These are phyloP conservation scores for Stichodactyla helianthus DNA, from an alignment of 64 coral and sea anemone species.

Conservation along the genomic window DNA sequence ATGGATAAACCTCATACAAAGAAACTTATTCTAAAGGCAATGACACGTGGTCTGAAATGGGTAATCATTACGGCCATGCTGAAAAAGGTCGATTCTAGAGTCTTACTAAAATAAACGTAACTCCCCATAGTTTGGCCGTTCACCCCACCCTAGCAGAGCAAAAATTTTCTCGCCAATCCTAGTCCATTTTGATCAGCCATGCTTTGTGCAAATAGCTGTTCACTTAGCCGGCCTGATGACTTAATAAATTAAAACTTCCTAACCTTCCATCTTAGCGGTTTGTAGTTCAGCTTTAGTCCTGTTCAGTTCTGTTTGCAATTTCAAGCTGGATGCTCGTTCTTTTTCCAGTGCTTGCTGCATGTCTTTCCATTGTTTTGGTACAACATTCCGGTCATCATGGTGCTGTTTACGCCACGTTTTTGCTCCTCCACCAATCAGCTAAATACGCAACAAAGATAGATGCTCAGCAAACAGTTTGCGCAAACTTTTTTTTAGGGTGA, in stretches of 20 bases:
- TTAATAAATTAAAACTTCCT: neutral
- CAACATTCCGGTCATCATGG: constrained; percentile 67
- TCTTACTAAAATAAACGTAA: neutral
- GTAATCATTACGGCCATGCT: no score
- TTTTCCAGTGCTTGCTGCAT: constrained; percentile 93
- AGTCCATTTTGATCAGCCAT: no score
- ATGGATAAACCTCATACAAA: no score
- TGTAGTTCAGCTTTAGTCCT: constrained; percentile 68
- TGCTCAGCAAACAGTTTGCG: no score
- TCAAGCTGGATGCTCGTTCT: constrained; percentile 73
- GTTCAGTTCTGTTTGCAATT: constrained; percentile 89
- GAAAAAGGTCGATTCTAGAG: neutral
- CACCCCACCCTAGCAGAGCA: no score
- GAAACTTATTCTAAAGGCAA: no score
- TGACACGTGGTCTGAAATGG: no score
- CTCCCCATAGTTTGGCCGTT: neutral
- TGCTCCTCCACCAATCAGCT: constrained; percentile 73
- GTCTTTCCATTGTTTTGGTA: constrained; percentile 93
- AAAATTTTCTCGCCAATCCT: neutral
- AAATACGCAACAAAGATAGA: neutral
- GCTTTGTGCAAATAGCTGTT: no score
- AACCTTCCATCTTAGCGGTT: constrained; percentile 79
- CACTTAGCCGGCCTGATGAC: neutral
- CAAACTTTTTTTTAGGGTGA: no score
- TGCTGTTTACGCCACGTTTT: constrained; percentile 90